Evolutionary conservation across 2,113 vertebrate genomes (phyloP).

Genomic region (Gallinago undulata): DNA sequence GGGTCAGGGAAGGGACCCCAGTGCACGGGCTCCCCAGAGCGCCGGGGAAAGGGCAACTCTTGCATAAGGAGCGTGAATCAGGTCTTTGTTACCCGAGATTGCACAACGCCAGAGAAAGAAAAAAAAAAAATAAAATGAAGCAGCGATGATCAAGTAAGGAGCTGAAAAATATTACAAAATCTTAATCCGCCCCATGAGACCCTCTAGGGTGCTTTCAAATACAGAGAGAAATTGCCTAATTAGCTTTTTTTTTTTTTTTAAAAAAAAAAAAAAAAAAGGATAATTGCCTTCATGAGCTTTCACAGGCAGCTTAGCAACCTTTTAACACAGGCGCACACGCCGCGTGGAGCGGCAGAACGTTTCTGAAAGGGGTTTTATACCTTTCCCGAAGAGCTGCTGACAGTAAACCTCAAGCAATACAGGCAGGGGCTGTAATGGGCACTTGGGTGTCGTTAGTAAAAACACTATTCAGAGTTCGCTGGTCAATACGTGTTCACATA

Average conservation of each 20-base stretch:
- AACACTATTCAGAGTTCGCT: conserved; percentile 32
- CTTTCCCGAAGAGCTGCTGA: conserved; percentile 70
- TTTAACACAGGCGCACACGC: conserved; percentile 24
- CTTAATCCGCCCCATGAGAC: conserved; percentile 45
- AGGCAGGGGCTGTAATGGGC: conserved; percentile 62
- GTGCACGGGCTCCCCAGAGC: neutral
- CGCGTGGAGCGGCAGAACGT: neutral
- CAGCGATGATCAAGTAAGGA: conserved; percentile 36
- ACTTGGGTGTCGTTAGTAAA: conserved; percentile 69
- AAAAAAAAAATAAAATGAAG: neutral
- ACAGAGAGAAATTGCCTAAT: conserved; percentile 64
- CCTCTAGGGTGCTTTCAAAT: conserved; percentile 56
- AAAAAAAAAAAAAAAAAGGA: neutral
- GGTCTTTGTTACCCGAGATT: conserved; percentile 38
- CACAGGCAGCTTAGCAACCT: conserved; percentile 71
- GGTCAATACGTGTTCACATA: conserved; percentile 59
- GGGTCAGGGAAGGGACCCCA: neutral
- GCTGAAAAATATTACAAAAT: conserved; percentile 68
- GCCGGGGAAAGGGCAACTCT: neutral
- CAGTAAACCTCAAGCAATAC: conserved; percentile 65
- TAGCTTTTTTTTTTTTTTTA: conserved; percentile 50
- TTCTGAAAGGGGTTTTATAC: conserved; percentile 69
- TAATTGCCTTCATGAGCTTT: conserved; percentile 66
- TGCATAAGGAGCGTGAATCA: conserved; percentile 22
- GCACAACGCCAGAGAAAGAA: conserved; percentile 8